A percentile compares a stretch with the other conserved stretches of the same genome.
These are phyloP conservation scores for Gallinago stenura DNA, from an alignment of 2,797 vertebrate genomes.

Conservation along the genomic window DNA sequence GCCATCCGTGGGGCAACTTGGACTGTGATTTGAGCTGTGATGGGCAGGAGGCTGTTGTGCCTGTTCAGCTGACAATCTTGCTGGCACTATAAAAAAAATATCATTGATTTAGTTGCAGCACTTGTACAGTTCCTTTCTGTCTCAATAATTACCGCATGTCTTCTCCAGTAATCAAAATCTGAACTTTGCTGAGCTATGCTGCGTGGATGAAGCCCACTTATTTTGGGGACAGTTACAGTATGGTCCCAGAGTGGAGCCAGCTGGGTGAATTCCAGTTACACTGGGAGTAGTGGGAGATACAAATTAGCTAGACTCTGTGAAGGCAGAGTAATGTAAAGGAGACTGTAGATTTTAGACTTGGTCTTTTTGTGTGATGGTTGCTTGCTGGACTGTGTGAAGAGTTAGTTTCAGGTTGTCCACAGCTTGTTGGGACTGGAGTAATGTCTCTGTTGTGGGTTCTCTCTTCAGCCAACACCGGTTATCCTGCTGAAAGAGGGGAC, in stretches of 20 bases:
- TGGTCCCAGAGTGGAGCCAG: rapidly evolving
- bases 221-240: rapidly evolving
- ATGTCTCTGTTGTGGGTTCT: rapidly evolving
- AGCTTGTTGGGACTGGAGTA: background rate
- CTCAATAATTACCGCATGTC: rapidly evolving
- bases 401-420: rapidly evolving
- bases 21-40: too few relatives aligned
- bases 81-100: background rate
- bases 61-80: background rate
- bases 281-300: background rate
- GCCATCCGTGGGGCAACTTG: too few relatives aligned
- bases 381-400: rapidly evolving
- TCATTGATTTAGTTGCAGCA: rapidly evolving
- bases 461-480: constrained; percentile 80
- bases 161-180: background rate
- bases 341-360: rapidly evolving
- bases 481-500: constrained; percentile 95
- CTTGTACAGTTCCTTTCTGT: rapidly evolving
- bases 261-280: rapidly evolving
- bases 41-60: too few relatives aligned
- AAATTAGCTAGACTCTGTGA: background rate
- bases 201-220: rapidly evolving
- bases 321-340: background rate
- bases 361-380: rapidly evolving
- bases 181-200: rapidly evolving